Percentiles rank a stretch among this genome's conserved stretches.
phyloP scores from a whole-genome alignment of 2,113 vertebrate species.

The Cygnus atratus region DNA sequence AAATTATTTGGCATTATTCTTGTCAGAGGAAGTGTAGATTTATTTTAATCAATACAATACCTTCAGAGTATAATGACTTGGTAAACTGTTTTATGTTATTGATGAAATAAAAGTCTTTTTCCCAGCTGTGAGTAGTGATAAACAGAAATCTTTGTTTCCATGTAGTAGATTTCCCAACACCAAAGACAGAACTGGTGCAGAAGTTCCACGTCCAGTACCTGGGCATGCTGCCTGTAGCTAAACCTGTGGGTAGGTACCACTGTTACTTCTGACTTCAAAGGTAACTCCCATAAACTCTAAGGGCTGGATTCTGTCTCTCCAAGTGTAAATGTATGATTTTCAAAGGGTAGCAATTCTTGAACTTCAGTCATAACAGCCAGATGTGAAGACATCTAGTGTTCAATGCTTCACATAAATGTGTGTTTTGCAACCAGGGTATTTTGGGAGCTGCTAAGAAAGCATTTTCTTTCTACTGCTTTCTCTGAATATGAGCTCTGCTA shows the following conservation, averaged over 20 bases:
- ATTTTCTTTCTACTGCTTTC: background rate
- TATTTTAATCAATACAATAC: background rate
- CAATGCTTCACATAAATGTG: background rate
- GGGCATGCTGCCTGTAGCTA: conserved; percentile 89
- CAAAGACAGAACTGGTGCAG: conserved; percentile 97
- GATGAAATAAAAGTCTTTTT: background rate
- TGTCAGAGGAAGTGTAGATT: background rate
- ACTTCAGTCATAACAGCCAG: background rate
- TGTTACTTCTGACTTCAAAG: background rate
- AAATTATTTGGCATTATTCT: background rate
- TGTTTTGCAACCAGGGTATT: background rate
- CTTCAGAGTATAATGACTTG: background rate
- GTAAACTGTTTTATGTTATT: background rate
- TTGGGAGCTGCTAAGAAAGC: background rate
- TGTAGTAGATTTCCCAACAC: conserved; percentile 95
- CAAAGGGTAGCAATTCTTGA: background rate
- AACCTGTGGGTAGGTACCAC: conserved; percentile 87
- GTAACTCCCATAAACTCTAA: background rate
- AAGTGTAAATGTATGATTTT: background rate
- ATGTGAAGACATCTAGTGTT: background rate
- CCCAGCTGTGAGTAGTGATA: background rate
- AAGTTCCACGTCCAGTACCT: conserved; percentile 95
- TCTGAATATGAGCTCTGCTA: background rate
- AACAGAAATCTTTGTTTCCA: conserved; percentile 59
- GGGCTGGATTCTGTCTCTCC: background rate